These are phyloP conservation scores for Paraescarpia echinospica DNA, from an alignment of 1,140 invertebrate species.

Conservation along the genomic window DNA sequence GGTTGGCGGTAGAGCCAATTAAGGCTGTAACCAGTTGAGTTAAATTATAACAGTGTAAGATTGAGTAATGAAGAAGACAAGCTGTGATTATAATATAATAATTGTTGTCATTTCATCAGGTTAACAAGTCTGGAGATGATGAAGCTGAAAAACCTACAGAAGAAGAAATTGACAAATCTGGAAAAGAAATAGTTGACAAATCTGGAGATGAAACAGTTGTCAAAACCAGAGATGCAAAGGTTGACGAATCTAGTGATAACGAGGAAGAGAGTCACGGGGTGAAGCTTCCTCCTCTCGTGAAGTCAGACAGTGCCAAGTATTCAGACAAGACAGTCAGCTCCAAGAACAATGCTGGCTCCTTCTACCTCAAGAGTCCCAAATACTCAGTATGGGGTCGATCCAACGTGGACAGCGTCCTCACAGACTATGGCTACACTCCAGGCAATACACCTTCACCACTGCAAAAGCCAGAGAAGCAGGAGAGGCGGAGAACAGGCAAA, in stretches of 20 bases:
- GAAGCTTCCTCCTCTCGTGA: neutral
- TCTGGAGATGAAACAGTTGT: too few relatives aligned
- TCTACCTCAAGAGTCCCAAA: neutral
- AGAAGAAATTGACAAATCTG: too few relatives aligned
- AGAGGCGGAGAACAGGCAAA: neutral
- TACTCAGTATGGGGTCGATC: neutral
- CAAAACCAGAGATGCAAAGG: too few relatives aligned
- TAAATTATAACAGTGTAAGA: too few relatives aligned
- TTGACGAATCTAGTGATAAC: neutral
- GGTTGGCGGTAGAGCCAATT: too few relatives aligned
- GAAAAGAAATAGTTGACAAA: too few relatives aligned
- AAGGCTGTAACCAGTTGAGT: too few relatives aligned
- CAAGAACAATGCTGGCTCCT: neutral
- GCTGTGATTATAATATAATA: neutral
- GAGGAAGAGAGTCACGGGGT: neutral
- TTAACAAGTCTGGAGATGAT: neutral
- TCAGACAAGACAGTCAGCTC: neutral
- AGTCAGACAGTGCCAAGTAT: neutral
- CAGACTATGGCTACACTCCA: neutral
- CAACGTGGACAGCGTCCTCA: neutral
- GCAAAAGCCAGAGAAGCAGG: neutral
- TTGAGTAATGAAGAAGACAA: too few relatives aligned
- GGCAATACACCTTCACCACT: neutral
- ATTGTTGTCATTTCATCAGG: neutral
- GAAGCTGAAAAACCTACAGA: too few relatives aligned